Evolutionary conservation across 2,113 vertebrate genomes (phyloP).

Genomic region (Pteruthius melanotis): DNA sequence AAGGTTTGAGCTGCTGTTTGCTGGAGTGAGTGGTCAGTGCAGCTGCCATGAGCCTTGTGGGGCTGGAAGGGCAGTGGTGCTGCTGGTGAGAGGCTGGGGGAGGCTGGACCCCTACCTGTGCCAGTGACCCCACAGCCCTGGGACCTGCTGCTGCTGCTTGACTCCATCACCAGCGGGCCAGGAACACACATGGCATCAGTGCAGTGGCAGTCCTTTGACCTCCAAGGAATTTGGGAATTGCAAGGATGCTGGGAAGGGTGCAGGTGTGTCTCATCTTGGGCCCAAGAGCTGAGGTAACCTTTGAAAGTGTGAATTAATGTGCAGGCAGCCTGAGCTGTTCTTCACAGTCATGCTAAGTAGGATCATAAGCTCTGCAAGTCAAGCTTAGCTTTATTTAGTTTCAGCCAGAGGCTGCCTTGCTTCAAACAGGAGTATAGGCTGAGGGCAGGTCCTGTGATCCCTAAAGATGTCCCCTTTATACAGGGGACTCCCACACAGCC

Average conservation of each 20-base stretch:
- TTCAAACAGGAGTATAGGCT: background rate
- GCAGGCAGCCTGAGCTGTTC: background rate
- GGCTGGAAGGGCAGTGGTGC: background rate
- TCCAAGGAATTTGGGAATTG: background rate
- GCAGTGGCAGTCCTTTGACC: background rate
- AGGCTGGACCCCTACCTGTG: background rate
- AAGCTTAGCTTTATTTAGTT: background rate
- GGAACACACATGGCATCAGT: background rate
- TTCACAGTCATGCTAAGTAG: background rate
- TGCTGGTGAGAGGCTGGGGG: background rate
- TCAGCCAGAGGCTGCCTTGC: background rate
- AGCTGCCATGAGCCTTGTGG: rapidly evolving
- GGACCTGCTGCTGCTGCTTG: background rate
- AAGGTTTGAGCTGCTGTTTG: background rate
- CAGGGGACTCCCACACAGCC: background rate
- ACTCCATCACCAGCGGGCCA: background rate
- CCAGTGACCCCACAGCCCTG: background rate
- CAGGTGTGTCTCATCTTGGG: background rate
- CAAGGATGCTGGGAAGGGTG: background rate
- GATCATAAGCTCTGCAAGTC: background rate
- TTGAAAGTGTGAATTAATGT: background rate
- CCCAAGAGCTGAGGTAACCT: background rate
- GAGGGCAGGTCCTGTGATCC: background rate
- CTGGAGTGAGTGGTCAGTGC: background rate
- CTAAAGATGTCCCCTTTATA: background rate